Conservation (phyloP, 2,797 vertebrate species). For the Scleropages formosus region DNA sequence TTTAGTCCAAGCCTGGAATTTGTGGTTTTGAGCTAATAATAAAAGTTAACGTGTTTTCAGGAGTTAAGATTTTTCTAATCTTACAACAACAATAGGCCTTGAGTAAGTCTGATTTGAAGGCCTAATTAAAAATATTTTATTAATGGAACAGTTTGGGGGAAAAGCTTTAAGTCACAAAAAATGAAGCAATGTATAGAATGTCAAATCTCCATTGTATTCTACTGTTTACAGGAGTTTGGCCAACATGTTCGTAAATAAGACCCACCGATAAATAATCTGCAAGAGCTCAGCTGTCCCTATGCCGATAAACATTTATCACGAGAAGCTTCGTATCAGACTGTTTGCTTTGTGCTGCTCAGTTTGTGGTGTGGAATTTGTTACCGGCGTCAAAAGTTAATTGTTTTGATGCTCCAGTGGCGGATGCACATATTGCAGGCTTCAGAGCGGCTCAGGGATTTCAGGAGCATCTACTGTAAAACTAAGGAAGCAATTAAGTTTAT, state of each 20-base stretch:
- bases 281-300: slow-evolving; percentile 16
- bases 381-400: slow-evolving; percentile 39
- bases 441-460: not conserved
- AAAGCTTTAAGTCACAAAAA: slow-evolving; percentile 26
- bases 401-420: slow-evolving; percentile 24
- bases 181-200: slow-evolving; percentile 17
- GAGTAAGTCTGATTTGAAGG: slow-evolving; percentile 12
- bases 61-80: not conserved
- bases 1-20: not conserved
- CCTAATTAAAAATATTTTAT: slow-evolving; percentile 43
- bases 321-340: slow-evolving; percentile 15
- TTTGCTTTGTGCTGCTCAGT: slow-evolving; percentile 29
- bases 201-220: slow-evolving; percentile 27
- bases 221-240: slow-evolving; percentile 38
- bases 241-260: slow-evolving; percentile 28
- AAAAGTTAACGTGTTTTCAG: not conserved
- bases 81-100: slow-evolving; percentile 42
- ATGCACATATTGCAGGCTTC: not conserved
- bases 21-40: not conserved
- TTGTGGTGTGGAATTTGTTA: slow-evolving; percentile 30
- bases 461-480: not conserved
- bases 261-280: slow-evolving; percentile 38
- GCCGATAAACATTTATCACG: slow-evolving; percentile 33
- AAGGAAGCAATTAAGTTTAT: slow-evolving; percentile 21
- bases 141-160: slow-evolving; percentile 39